Percentiles rank a stretch among this genome's conserved stretches.
phyloP scores from a whole-genome alignment of 1,140 invertebrate species.

The Dufourea novaeangliae region DNA sequence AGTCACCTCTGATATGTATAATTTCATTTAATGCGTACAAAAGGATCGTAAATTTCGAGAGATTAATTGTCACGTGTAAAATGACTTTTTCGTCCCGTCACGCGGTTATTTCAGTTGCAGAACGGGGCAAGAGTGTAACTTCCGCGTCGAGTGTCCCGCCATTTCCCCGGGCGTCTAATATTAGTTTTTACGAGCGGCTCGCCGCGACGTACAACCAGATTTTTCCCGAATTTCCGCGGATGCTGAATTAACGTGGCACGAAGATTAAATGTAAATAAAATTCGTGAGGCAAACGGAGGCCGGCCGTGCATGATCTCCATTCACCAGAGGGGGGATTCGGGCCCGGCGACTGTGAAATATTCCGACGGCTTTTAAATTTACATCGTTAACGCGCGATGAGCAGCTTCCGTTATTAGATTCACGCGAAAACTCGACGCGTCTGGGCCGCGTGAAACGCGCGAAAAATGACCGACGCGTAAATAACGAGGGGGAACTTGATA shows the following conservation, averaged over 20 bases:
- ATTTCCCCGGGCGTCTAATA: conserved; percentile 52
- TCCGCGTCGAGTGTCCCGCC: background rate
- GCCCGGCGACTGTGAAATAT: conserved; percentile 26
- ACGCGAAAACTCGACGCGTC: background rate
- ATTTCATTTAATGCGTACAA: background rate
- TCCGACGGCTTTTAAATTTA: conserved; percentile 42
- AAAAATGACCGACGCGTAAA: conserved; percentile 25
- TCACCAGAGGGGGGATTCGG: too few relatives aligned
- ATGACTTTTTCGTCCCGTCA: background rate
- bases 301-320: background rate
- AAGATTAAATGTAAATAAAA: conserved; percentile 67
- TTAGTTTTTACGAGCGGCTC: conserved; percentile 54
- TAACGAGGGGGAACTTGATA: conserved; percentile 35
- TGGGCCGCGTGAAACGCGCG: conserved; percentile 5
- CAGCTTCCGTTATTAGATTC: conserved; percentile 39
- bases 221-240: conserved; percentile 57
- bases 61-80: background rate
- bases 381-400: conserved; percentile 46
- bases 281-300: conserved; percentile 29
- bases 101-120: background rate
- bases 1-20: too few relatives aligned
- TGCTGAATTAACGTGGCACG: conserved; percentile 57
- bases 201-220: conserved; percentile 44
- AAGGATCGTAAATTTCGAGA: background rate
- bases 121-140: conserved; percentile 24